Conservation (phyloP, 2,888 invertebrate species). For the Lottia gigantea region DNA sequence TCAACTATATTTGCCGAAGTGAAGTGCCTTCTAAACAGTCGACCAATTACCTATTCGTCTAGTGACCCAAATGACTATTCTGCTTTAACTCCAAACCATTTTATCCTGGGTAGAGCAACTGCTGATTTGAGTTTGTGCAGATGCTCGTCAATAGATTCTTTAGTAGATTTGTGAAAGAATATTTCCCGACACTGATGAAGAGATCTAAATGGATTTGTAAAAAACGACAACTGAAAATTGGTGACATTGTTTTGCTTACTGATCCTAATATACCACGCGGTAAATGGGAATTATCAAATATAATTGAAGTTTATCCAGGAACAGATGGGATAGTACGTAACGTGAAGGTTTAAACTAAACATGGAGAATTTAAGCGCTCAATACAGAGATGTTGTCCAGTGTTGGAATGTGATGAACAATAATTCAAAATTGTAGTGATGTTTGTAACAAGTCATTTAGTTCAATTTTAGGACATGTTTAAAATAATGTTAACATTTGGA, state of each 20-base stretch:
- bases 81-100: no score
- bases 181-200: constrained; percentile 16
- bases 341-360: constrained; percentile 11
- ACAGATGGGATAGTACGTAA: constrained; percentile 6
- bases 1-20: no score
- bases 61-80: no score
- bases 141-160: constrained; percentile 9
- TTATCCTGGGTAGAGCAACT: no score
- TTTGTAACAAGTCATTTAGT: no score
- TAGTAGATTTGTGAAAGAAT: constrained; percentile 19
- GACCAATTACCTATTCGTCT: no score
- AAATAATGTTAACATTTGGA: no score
- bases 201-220: constrained; percentile 13
- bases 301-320: constrained; percentile 18
- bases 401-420: no score
- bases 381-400: not conserved
- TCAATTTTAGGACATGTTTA: no score
- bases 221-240: constrained; percentile 14
- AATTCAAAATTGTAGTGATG: no score
- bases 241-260: constrained; percentile 14
- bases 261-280: not conserved
- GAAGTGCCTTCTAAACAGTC: no score
- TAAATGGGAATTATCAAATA: constrained; percentile 10
- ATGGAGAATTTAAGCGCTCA: not conserved
- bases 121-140: constrained; percentile 18